A percentile compares a stretch with the other conserved stretches of the same genome.
phyloP scores from a whole-genome alignment of 2,113 vertebrate genomes.

The Antidorcas marsupialis region DNA sequence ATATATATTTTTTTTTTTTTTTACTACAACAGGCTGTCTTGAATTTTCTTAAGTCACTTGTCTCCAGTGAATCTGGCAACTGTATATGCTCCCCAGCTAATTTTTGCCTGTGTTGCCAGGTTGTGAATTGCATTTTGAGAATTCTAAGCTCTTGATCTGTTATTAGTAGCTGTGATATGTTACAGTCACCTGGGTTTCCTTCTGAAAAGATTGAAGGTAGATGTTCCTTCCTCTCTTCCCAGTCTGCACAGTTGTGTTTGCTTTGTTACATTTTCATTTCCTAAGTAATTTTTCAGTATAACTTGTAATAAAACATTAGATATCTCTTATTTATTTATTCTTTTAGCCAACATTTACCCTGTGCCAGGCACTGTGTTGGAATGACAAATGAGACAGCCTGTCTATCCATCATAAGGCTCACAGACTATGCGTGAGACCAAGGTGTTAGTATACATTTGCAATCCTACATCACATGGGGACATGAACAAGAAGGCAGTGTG shows the following conservation, averaged over 20 bases:
- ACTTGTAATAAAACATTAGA: neutral
- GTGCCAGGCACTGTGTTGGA: neutral
- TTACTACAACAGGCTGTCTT: neutral
- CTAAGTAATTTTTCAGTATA: neutral
- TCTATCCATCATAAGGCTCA: neutral
- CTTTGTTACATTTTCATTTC: neutral
- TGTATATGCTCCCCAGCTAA: neutral
- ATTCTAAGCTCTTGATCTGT: neutral
- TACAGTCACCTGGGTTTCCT: neutral
- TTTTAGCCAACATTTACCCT: neutral
- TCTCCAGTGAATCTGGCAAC: neutral
- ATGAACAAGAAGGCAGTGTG: neutral
- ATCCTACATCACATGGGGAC: neutral
- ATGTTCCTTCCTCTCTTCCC: neutral
- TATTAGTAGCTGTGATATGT: neutral
- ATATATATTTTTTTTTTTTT: too few relatives aligned
- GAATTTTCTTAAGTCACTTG: constrained; percentile 25
- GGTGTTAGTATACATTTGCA: neutral
- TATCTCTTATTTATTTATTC: neutral
- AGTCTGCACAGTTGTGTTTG: neutral
- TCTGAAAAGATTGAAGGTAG: neutral
- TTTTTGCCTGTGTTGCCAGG: neutral
- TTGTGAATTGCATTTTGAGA: neutral
- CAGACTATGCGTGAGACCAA: neutral
- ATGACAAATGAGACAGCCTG: neutral